phyloP scores from a whole-genome alignment of 2,113 vertebrate genomes.

The Plotosus lineatus region DNA sequence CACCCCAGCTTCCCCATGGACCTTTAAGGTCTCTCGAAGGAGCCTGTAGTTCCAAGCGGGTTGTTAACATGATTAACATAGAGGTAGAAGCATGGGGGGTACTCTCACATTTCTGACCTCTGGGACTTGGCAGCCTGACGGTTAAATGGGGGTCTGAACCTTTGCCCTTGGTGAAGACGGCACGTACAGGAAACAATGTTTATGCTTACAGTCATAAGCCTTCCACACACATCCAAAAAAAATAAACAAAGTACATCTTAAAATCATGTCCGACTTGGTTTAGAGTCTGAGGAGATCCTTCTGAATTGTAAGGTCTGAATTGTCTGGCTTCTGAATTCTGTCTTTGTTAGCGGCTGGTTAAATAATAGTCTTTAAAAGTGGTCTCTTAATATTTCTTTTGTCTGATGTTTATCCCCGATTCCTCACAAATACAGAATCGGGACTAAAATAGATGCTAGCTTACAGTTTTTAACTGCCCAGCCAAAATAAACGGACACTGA shows the following conservation, averaged over 20 bases:
- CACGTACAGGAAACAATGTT: conserved; percentile 56
- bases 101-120: conserved; percentile 39
- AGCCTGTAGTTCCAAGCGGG: conserved; percentile 12
- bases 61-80: conserved; percentile 49
- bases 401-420: too few relatives aligned
- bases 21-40: conserved; percentile 13
- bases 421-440: not conserved
- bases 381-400: too few relatives aligned
- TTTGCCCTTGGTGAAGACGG: conserved; percentile 54
- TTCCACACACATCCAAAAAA: conserved; percentile 13
- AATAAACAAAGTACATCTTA: conserved; percentile 20
- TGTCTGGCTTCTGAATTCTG: not conserved
- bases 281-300: not conserved
- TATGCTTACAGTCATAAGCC: conserved; percentile 61
- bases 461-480: too few relatives aligned
- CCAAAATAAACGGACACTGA: too few relatives aligned
- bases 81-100: conserved; percentile 8
- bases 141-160: conserved; percentile 56
- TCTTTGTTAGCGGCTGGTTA: not conserved
- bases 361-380: not conserved
- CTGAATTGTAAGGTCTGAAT: not conserved
- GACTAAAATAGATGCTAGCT: not conserved
- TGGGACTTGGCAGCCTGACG: conserved; percentile 27
- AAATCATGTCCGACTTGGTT: not conserved
- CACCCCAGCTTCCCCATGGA: conserved; percentile 11